Evolutionary conservation across 2,888 invertebrate genomes (phyloP).

Genomic region (Chrysolina oricalcia): DNA sequence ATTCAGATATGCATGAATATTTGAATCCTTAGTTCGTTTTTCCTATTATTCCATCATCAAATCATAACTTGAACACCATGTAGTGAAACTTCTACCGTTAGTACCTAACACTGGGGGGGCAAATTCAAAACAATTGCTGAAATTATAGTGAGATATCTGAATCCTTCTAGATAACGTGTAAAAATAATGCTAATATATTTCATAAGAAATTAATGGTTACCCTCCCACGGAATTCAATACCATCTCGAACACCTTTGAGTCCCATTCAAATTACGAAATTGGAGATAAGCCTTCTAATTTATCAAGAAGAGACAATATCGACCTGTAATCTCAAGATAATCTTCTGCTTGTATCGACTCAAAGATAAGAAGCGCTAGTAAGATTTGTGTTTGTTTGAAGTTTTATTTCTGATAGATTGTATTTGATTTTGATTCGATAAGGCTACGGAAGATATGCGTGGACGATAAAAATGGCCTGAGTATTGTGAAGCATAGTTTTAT

Average conservation of each 20-base stretch:
- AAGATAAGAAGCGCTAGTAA: background rate
- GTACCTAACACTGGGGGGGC: too few relatives aligned
- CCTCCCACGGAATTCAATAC: slow-evolving; percentile 14
- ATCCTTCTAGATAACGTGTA: background rate
- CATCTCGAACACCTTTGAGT: background rate
- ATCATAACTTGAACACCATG: too few relatives aligned
- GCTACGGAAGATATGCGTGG: too few relatives aligned
- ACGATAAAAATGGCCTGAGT: too few relatives aligned
- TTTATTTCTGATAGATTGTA: background rate
- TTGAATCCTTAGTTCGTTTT: too few relatives aligned
- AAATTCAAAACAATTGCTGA: background rate
- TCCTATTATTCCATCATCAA: too few relatives aligned
- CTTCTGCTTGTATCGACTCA: background rate
- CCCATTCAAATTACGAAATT: slow-evolving; percentile 9
- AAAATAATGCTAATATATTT: background rate
- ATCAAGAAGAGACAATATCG: slow-evolving; percentile 12
- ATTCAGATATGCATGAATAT: too few relatives aligned
- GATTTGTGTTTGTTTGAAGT: background rate
- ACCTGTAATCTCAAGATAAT: slow-evolving; percentile 10
- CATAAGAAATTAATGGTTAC: background rate
- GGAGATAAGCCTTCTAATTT: slow-evolving; percentile 13
- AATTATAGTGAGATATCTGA: background rate
- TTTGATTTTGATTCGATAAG: background rate
- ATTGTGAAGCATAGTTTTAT: too few relatives aligned
- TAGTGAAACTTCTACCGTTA: too few relatives aligned